Base-by-base conservation (phyloP, 2,888 invertebrate genomes). In the Andrena praecox region DNA sequence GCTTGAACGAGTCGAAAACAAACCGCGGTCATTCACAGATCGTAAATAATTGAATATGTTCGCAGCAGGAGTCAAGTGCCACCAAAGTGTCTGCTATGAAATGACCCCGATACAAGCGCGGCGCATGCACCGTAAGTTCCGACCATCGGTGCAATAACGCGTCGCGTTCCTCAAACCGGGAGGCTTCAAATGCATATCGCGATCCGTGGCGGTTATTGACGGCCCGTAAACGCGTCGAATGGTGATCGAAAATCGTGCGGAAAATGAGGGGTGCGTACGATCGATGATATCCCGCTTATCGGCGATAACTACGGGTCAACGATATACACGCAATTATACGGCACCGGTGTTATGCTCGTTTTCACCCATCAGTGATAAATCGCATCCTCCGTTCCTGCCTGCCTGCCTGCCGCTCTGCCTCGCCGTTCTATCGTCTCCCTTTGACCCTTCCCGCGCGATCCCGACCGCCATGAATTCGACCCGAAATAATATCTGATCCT, bases 291-390 rank as follows among this genome's bases (percentile, higher is more conserved):
- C 69, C 81, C 64, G 80, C 69, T 68, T 76, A 76, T 79, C 82
- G 69, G 52, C 62, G 85, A 85, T 85, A 82, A 80, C 87, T 77
- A 62, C 69, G n/a, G 77, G 64, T 20, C 67, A 56, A 35, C 76
- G 81, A 71, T 87, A 82, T 77, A 82, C 84, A 82, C 72, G 86
- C 86, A 86, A 87, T 88, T 87, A 87, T 84, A 88, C 82, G 80
- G 70, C 77, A 71, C 72, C 72, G 80, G 54, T 70, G 86, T 77
- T 80, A 87, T 78, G 79, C 76, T 68, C 88, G 73, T 87, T 88
- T 87, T 84, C 87, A 88, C 64, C 88, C 86, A 86, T 82, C 80
- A 84, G 77, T 88, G 87, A 87, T 88, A 86, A 86, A 88, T 86
- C 82, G 82, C 56, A 63, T 84, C 68, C 75, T 75, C 77, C 67